A percentile compares a stretch with the other conserved stretches of the same genome.
phyloP scores from a whole-genome alignment of 2,888 invertebrate species.

The Xestia xanthographa region DNA sequence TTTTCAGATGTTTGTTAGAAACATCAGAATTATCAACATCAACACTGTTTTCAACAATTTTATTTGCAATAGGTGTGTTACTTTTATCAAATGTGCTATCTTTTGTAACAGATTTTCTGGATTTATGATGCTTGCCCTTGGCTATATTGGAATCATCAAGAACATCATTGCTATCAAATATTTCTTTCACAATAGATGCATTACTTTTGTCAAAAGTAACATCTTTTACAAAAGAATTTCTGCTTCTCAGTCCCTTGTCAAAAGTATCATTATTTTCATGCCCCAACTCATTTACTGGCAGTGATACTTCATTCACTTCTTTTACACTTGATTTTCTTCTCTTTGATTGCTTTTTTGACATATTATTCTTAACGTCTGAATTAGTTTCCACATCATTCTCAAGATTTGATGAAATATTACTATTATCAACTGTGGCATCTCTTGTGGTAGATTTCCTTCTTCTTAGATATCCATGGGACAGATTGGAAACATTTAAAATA shows the following conservation, averaged over 20 bases:
- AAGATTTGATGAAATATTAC: conserved; percentile 11
- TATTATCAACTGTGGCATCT: conserved; percentile 32
- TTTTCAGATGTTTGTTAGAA: neutral
- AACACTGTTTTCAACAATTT: neutral
- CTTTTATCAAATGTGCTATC: conserved; percentile 27
- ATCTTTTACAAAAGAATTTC: conserved; percentile 28
- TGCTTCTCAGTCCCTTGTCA: conserved; percentile 26
- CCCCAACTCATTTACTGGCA: neutral
- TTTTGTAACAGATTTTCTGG: neutral
- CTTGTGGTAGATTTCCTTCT: conserved; percentile 25
- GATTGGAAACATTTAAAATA: conserved; percentile 24
- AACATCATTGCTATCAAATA: neutral
- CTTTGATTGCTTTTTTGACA: conserved; percentile 18
- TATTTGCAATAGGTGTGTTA: conserved; percentile 11
- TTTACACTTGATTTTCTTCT: conserved; percentile 45
- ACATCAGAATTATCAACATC: conserved; percentile 5
- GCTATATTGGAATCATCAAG: conserved; percentile 14
- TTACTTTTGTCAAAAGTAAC: conserved; percentile 43
- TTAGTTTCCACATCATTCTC: conserved; percentile 15
- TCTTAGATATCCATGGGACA: conserved; percentile 21
- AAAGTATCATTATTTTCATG: conserved; percentile 6
- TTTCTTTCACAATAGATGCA: conserved; percentile 19
- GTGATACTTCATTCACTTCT: conserved; percentile 20
- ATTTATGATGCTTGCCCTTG: conserved; percentile 1
- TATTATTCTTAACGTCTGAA: conserved; percentile 21